A percentile compares a stretch with the other conserved stretches of the same genome.
These are phyloP conservation scores for Plecotus auritus DNA, from an alignment of 2,113 vertebrate genomes.

Conservation along the genomic window DNA sequence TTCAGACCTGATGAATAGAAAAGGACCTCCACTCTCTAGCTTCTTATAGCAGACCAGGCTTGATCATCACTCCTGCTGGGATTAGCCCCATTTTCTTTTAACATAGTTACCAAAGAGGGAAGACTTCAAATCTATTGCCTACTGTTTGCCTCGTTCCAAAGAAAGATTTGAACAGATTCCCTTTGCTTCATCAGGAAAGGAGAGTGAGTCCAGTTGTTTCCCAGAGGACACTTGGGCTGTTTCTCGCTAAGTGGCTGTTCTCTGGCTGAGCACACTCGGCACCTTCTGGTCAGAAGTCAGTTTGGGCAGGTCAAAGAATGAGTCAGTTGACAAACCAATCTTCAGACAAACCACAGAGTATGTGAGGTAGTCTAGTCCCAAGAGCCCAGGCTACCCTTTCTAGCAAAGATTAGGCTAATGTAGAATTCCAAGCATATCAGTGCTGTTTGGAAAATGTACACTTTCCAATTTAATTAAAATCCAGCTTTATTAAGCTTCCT, in stretches of 20 bases:
- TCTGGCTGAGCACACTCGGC: background rate
- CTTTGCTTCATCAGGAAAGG: background rate
- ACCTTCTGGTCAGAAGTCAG: conserved; percentile 6
- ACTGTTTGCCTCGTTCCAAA: background rate
- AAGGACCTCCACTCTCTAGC: background rate
- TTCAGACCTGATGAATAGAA: background rate
- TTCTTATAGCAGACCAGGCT: background rate
- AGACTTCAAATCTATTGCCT: background rate
- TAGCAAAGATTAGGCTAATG: background rate
- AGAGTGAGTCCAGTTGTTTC: background rate
- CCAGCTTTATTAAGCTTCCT: conserved; percentile 12
- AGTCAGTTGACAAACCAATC: background rate
- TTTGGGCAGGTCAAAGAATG: background rate
- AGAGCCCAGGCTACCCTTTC: background rate
- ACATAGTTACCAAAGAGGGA: background rate
- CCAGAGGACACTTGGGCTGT: background rate
- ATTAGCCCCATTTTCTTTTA: background rate
- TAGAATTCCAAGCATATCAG: conserved; percentile 23
- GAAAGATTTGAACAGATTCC: background rate
- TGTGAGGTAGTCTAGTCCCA: background rate
- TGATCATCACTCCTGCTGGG: background rate
- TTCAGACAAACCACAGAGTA: background rate
- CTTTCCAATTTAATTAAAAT: conserved; percentile 42
- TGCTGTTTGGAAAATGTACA: conserved; percentile 26
- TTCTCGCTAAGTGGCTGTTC: background rate